A percentile compares a stretch with the other conserved stretches of the same genome.
phyloP scores from a whole-genome alignment of 1,140 invertebrate genomes.

The Bombyx mandarina region DNA sequence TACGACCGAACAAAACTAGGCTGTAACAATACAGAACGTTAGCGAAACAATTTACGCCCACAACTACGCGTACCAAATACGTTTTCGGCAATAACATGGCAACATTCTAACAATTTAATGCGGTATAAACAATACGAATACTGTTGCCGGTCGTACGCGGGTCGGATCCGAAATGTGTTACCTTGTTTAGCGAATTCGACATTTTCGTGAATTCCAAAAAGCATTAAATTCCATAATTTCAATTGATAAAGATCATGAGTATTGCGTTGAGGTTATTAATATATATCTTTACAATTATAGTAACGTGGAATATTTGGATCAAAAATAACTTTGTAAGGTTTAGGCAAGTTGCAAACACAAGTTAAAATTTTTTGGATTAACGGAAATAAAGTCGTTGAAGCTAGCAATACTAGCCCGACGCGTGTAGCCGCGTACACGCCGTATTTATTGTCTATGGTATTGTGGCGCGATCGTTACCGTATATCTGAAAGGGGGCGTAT shows the following conservation, averaged over 20 bases:
- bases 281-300: too few relatives aligned
- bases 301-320: too few relatives aligned
- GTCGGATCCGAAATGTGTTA: constrained; percentile 15
- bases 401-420: constrained; percentile 16
- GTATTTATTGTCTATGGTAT: constrained; percentile 68
- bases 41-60: constrained; percentile 50
- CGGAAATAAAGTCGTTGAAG: too few relatives aligned
- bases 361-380: too few relatives aligned
- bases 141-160: constrained; percentile 46
- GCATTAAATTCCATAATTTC: too few relatives aligned
- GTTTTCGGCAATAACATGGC: constrained; percentile 64
- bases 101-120: constrained; percentile 69
- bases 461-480: constrained; percentile 64
- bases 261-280: too few relatives aligned
- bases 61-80: constrained; percentile 58
- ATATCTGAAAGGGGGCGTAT: constrained; percentile 59
- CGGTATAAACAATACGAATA: constrained; percentile 66
- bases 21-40: constrained; percentile 7
- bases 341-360: too few relatives aligned
- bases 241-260: too few relatives aligned
- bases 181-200: neutral
- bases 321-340: too few relatives aligned
- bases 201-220: neutral
- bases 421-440: constrained; percentile 49
- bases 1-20: constrained; percentile 8